Percentiles rank a stretch among this genome's conserved stretches.
phyloP scores from a whole-genome alignment of 2,888 invertebrate genomes.

The Flexamia atlantica region DNA sequence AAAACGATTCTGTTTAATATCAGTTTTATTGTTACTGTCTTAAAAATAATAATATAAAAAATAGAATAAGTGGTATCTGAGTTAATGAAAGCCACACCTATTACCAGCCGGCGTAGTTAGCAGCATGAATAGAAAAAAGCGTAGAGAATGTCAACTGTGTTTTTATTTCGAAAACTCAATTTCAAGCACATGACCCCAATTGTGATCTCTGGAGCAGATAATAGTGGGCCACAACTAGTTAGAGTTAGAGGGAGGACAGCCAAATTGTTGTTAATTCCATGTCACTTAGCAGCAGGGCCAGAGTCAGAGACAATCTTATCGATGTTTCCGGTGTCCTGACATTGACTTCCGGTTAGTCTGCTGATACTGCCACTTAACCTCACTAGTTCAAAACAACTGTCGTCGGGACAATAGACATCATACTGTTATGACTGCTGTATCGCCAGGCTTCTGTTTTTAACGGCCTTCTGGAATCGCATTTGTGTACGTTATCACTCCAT shows the following conservation, averaged over 20 bases:
- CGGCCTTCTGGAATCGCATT: no score
- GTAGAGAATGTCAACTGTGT: no score
- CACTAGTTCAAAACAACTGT: constrained; percentile 25
- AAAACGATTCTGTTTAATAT: no score
- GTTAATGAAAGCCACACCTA: no score
- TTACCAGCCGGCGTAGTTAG: no score
- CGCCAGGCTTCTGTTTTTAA: background rate
- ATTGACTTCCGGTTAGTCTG: constrained; percentile 34
- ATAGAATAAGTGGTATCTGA: no score
- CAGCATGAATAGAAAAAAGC: no score
- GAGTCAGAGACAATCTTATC: constrained; percentile 57
- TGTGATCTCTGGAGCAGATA: background rate
- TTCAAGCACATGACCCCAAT: background rate
- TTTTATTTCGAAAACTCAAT: background rate
- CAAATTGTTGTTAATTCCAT: constrained; percentile 57
- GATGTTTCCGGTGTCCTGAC: constrained; percentile 54
- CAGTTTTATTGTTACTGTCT: no score
- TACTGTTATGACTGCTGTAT: constrained; percentile 10
- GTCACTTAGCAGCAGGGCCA: constrained; percentile 39
- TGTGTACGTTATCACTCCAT: no score
- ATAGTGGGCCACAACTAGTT: background rate
- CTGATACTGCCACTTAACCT: constrained; percentile 49
- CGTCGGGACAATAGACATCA: constrained; percentile 17
- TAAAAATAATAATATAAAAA: no score
- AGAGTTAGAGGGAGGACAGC: constrained; percentile 20